Conservation (phyloP, 1,140 invertebrate genomes). For the Meteorus sp. region DNA sequence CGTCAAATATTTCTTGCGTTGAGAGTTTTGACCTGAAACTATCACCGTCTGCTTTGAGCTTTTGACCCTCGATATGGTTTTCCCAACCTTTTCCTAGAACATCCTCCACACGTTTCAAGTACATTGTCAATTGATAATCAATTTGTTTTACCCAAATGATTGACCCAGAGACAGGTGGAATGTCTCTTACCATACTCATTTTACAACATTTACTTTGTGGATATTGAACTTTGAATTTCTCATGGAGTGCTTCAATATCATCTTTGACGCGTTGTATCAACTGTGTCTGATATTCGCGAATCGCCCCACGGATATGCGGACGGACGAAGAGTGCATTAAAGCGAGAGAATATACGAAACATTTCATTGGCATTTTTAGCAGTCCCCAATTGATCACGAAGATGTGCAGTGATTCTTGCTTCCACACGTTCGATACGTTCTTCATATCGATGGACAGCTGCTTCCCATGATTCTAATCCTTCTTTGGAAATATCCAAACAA, state of each 20-base stretch:
- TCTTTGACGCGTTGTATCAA: slow-evolving; percentile 98
- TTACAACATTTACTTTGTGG: slow-evolving; percentile 88
- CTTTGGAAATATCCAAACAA: slow-evolving; percentile 94
- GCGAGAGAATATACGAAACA: slow-evolving; percentile 97
- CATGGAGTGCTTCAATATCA: slow-evolving; percentile 96
- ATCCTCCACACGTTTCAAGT: slow-evolving; percentile 95
- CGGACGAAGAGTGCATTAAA: slow-evolving; percentile 99
- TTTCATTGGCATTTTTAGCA: slow-evolving; percentile 99
- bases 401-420: slow-evolving; percentile 95
- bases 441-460: slow-evolving; percentile 94
- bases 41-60: slow-evolving; percentile 96
- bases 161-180: slow-evolving; percentile 94
- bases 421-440: slow-evolving; percentile 95
- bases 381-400: slow-evolving; percentile 95
- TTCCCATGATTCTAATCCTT: slow-evolving; percentile 97
- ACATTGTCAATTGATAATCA: slow-evolving; percentile 96
- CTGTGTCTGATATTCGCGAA: slow-evolving; percentile 98
- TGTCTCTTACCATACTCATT: slow-evolving; percentile 88
- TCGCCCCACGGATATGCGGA: slow-evolving; percentile 97
- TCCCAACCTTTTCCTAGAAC: slow-evolving; percentile 98
- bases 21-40: slow-evolving; percentile 95
- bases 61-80: slow-evolving; percentile 98
- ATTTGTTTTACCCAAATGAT: slow-evolving; percentile 99
- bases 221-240: slow-evolving; percentile 97
- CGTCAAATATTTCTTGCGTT: slow-evolving; percentile 96